These are phyloP conservation scores for Chaetogeoica ovagalla DNA, from an alignment of 2,888 invertebrate genomes.

Conservation along the genomic window DNA sequence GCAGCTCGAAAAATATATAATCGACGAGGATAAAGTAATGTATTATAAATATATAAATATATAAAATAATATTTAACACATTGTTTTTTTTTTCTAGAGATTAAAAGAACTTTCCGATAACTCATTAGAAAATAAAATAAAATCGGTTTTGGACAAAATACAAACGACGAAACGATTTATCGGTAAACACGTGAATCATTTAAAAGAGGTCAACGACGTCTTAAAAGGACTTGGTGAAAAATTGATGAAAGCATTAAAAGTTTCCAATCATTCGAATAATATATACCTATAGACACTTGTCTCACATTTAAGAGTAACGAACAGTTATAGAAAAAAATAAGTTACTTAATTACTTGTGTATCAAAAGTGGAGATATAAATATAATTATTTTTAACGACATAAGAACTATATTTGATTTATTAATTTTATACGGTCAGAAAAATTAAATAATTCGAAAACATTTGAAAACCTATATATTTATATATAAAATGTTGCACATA, in stretches of 20 bases:
- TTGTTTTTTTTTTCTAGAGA: slow-evolving; percentile 18
- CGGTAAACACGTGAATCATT: slow-evolving; percentile 25
- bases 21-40: slow-evolving; percentile 39
- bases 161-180: slow-evolving; percentile 21
- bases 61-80: slow-evolving; percentile 23
- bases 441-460: no score
- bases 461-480: no score
- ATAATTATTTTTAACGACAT: no score
- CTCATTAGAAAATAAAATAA: slow-evolving; percentile 14
- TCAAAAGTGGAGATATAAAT: no score
- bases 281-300: neutral
- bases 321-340: neutral
- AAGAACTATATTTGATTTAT: no score
- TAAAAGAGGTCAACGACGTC: neutral
- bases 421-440: no score
- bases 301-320: neutral
- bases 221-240: slow-evolving; percentile 13
- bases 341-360: no score
- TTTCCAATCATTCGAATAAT: neutral
- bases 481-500: no score
- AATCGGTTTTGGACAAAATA: slow-evolving; percentile 43
- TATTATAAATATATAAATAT: neutral
- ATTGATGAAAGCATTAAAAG: slow-evolving; percentile 23
- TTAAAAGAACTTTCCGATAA: slow-evolving; percentile 19
- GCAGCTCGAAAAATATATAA: slow-evolving; percentile 37